Conservation (phyloP, 2,888 invertebrate species). For the Matsumyia berberina region DNA sequence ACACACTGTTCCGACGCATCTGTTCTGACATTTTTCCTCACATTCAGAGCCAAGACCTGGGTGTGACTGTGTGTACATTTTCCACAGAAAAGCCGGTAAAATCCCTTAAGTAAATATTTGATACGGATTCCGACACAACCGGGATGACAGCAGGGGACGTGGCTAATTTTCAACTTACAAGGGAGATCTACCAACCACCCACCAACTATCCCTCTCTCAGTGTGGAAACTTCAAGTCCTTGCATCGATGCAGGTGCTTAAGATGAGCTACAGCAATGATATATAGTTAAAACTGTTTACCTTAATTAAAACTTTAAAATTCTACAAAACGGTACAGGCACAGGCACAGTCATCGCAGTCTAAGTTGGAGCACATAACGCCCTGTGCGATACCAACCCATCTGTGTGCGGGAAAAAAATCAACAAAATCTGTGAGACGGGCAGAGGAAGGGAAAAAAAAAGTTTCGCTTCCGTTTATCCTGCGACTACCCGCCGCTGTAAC, state of each 20-base stretch:
- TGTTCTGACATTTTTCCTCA: slow-evolving; percentile 21
- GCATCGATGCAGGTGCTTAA: slow-evolving; percentile 45
- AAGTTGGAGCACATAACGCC: slow-evolving; percentile 36
- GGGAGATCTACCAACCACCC: neutral
- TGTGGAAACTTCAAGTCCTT: neutral
- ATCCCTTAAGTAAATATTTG: slow-evolving; percentile 69
- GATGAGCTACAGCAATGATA: slow-evolving; percentile 34
- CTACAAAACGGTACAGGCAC: slow-evolving; percentile 48
- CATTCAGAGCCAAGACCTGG: neutral
- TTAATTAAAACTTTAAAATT: slow-evolving; percentile 73
- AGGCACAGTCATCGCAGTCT: slow-evolving; percentile 24
- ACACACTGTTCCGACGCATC: slow-evolving; percentile 24
- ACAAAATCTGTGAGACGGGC: slow-evolving; percentile 23
- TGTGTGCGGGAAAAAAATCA: slow-evolving; percentile 45
- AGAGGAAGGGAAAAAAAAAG: slow-evolving; percentile 10
- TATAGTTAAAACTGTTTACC: slow-evolving; percentile 71
- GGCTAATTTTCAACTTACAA: slow-evolving; percentile 32
- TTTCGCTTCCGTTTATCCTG: slow-evolving; percentile 46
- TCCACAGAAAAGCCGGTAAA: slow-evolving; percentile 29
- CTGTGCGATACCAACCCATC: neutral
- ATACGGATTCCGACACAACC: slow-evolving; percentile 51
- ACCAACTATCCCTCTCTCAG: too few species aligned
- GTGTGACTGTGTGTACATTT: slow-evolving; percentile 25
- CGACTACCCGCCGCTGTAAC: neutral
- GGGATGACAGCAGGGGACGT: neutral